Percentiles rank a stretch among this genome's conserved stretches.
These are phyloP conservation scores for Tympanuchus pallidicinctus DNA, from an alignment of 2,113 vertebrate genomes.

Conservation along the genomic window DNA sequence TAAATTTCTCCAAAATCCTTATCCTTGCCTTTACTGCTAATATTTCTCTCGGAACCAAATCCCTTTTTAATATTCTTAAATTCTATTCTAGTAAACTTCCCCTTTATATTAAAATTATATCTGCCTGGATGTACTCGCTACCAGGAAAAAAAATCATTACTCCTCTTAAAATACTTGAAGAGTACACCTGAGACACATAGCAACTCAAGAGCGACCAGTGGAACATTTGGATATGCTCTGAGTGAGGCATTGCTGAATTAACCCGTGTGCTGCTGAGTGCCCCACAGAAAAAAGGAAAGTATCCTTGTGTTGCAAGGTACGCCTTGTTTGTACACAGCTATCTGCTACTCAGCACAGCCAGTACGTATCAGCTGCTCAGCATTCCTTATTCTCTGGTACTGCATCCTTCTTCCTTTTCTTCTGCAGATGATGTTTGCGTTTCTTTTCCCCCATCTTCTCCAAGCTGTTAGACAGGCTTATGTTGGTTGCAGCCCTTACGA, in stretches of 20 bases:
- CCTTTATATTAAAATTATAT: constrained; percentile 80
- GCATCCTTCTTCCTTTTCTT: not conserved
- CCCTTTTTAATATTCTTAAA: constrained; percentile 87
- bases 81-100: constrained; percentile 83
- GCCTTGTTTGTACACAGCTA: not conserved
- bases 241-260: constrained; percentile 12
- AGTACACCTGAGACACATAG: constrained; percentile 72
- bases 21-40: constrained; percentile 82
- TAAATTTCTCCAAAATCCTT: constrained; percentile 86
- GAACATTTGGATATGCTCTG: constrained; percentile 33
- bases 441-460: not conserved
- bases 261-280: not conserved
- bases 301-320: not conserved
- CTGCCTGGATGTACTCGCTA: constrained; percentile 77
- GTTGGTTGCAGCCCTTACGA: rapidly evolving
- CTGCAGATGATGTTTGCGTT: not conserved
- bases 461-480: not conserved
- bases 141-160: constrained; percentile 74
- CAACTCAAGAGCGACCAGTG: constrained; percentile 54
- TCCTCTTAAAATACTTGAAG: constrained; percentile 79
- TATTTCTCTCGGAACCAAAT: constrained; percentile 85
- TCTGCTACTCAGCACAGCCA: not conserved
- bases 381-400: not conserved
- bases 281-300: not conserved
- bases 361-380: not conserved